Conservation (phyloP, 30 jellyfish, hydroid and myxozoan species). For the Chironex yamaguchii region DNA sequence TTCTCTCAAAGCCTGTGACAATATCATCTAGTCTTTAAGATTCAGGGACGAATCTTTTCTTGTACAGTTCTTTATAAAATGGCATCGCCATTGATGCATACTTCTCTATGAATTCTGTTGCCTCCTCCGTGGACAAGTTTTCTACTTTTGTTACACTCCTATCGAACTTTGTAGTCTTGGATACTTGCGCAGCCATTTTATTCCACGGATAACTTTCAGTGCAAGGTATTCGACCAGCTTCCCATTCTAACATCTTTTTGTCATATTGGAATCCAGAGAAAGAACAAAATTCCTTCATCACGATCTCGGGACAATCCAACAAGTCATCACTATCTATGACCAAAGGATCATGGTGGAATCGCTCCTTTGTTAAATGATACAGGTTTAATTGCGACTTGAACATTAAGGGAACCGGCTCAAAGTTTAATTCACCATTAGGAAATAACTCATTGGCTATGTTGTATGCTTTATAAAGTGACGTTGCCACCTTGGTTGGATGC, state of each 20-base stretch:
- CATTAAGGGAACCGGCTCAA: conserved; percentile 86
- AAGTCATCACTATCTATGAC: conserved; percentile 93
- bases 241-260: conserved; percentile 89
- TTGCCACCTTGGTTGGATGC: conserved; percentile 81
- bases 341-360: conserved; percentile 64
- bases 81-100: too few relatives aligned
- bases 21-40: too few relatives aligned
- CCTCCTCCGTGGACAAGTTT: too few relatives aligned
- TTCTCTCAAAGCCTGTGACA: too few relatives aligned
- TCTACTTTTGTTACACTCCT: too few relatives aligned
- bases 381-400: conserved; percentile 64
- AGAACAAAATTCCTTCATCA: conserved; percentile 85
- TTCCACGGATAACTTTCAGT: too few relatives aligned
- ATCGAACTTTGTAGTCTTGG: too few relatives aligned
- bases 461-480: conserved; percentile 84
- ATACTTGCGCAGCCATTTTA: too few relatives aligned
- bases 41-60: too few relatives aligned
- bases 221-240: conserved; percentile 93
- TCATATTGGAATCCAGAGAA: conserved; percentile 77
- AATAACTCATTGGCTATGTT: conserved; percentile 78
- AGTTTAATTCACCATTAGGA: conserved; percentile 89
- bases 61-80: too few relatives aligned
- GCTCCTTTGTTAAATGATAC: conserved; percentile 53
- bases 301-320: conserved; percentile 84
- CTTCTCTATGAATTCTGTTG: too few relatives aligned